Percentiles rank a stretch among this genome's conserved stretches.
phyloP scores from a whole-genome alignment of 2,797 vertebrate species.

The Stomatorhinus walkeri region DNA sequence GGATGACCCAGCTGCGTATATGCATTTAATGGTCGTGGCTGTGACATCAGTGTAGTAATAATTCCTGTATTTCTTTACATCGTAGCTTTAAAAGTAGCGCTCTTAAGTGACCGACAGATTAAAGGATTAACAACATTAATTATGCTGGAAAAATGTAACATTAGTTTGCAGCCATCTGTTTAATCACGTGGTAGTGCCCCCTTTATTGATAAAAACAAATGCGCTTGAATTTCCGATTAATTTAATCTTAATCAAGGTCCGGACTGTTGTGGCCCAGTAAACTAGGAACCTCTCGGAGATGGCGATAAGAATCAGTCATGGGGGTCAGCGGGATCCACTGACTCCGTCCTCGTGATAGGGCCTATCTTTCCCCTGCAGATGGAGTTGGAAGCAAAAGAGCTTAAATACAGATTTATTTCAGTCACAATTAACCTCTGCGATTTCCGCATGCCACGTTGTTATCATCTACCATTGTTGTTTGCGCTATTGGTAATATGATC shows the following conservation, averaged over 20 bases:
- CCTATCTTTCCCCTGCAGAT: constrained; percentile 66
- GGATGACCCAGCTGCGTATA: constrained; percentile 27
- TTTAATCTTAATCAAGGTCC: constrained; percentile 74
- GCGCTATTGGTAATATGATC: neutral
- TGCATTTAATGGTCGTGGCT: constrained; percentile 47
- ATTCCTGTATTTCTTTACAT: neutral
- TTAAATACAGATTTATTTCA: constrained; percentile 69
- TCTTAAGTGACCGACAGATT: constrained; percentile 22
- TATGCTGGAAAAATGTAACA: constrained; percentile 22
- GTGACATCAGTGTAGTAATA: constrained; percentile 13
- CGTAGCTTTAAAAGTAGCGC: constrained; percentile 2
- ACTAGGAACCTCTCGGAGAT: constrained; percentile 49
- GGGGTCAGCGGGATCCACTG: constrained; percentile 34
- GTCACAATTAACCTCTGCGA: constrained; percentile 57
- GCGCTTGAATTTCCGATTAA: constrained; percentile 71
- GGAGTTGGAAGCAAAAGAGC: constrained; percentile 57
- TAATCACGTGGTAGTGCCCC: constrained; percentile 32
- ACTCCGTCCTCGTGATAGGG: constrained; percentile 57
- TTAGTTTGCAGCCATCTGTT: constrained; percentile 47
- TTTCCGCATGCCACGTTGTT: constrained; percentile 46
- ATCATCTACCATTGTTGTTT: constrained; percentile 6
- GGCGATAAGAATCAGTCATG: constrained; percentile 54
- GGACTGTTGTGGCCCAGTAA: constrained; percentile 65
- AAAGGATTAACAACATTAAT: constrained; percentile 19
- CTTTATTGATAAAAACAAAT: constrained; percentile 56